Evolutionary conservation across 2,888 invertebrate species (phyloP).

Genomic region (Drosophila diplacantha): DNA sequence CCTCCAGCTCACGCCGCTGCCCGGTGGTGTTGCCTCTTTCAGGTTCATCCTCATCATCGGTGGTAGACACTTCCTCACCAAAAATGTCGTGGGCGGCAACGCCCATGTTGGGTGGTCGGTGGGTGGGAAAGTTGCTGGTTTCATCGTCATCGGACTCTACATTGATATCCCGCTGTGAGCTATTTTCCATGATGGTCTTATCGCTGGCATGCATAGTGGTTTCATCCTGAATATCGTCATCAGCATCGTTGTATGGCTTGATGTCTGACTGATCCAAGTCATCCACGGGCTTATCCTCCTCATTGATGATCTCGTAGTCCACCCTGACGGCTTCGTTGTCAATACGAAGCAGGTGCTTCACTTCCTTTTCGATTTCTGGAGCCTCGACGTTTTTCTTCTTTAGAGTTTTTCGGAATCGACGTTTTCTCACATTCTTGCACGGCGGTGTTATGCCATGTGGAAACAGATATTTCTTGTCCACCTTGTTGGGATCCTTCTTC

Average conservation of each 20-base stretch:
- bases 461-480: conserved; percentile 94
- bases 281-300: conserved; percentile 83
- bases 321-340: conserved; percentile 95
- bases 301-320: conserved; percentile 92
- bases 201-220: conserved; percentile 60
- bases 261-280: conserved; percentile 58
- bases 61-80: conserved; percentile 94
- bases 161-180: conserved; percentile 73
- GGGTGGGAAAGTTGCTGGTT: conserved; percentile 55
- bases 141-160: conserved; percentile 76
- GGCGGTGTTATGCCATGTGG: conserved; percentile 98
- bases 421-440: conserved; percentile 94
- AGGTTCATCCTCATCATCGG: conserved; percentile 87
- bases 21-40: conserved; percentile 78
- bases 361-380: conserved; percentile 98
- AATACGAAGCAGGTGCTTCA: conserved; percentile 91
- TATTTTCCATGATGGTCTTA: conserved; percentile 61
- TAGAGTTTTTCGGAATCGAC: conserved; percentile 94
- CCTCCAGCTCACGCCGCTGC: conserved; percentile 83
- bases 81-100: conserved; percentile 90
- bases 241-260: conserved; percentile 70
- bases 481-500: conserved; percentile 87
- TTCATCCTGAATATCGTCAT: conserved; percentile 74
- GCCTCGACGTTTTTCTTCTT: conserved; percentile 98
- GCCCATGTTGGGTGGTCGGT: conserved; percentile 72